Conservation (phyloP, 2,797 vertebrate genomes). For the Anguilla pacifica region DNA sequence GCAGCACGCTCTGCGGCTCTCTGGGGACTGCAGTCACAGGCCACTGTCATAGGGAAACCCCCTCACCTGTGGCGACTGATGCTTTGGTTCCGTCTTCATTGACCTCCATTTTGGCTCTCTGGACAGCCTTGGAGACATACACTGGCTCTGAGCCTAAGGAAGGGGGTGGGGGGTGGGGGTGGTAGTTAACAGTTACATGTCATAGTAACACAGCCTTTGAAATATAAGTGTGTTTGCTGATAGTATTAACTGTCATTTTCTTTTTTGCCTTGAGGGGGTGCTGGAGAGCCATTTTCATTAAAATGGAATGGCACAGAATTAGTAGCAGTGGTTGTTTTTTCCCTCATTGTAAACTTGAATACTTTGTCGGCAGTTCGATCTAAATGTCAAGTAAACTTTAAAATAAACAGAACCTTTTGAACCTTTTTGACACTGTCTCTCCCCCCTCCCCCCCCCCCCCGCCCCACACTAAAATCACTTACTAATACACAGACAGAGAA, state of each 20-base stretch:
- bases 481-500: background rate
- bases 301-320: background rate
- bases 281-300: conserved; percentile 28
- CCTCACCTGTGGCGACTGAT: conserved; percentile 87
- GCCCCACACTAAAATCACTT: background rate
- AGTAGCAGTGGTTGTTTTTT: background rate
- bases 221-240: background rate
- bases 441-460: no score
- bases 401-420: no score
- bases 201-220: background rate
- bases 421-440: no score
- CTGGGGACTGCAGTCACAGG: no score
- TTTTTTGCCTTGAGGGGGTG: conserved; percentile 45
- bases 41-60: background rate
- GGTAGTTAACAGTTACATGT: background rate
- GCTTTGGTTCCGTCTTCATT: conserved; percentile 96
- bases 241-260: background rate
- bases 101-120: conserved; percentile 93
- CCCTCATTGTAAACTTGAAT: background rate
- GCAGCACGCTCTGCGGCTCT: background rate
- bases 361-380: background rate
- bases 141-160: conserved; percentile 74
- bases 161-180: background rate
- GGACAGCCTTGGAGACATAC: conserved; percentile 83
- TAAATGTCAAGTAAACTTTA: background rate